Percentiles rank a stretch among this genome's conserved stretches.
These are phyloP conservation scores for Mythimna pallens DNA, from an alignment of 2,888 invertebrate genomes.

Conservation along the genomic window DNA sequence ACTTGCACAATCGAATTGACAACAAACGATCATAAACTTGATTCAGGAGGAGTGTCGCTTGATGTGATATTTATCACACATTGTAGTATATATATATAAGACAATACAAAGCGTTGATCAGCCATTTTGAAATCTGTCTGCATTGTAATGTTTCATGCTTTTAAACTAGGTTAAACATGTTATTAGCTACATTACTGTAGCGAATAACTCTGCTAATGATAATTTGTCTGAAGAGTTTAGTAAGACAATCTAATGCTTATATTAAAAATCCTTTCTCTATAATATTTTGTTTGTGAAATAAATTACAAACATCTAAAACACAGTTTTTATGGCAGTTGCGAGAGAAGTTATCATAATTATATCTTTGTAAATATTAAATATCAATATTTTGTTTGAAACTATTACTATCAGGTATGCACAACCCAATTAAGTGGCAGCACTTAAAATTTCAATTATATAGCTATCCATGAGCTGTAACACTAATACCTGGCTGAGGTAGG, in stretches of 20 bases:
- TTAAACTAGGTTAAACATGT: slow-evolving; percentile 27
- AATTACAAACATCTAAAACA: slow-evolving; percentile 28
- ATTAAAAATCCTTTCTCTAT: slow-evolving; percentile 24
- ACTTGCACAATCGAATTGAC: slow-evolving; percentile 18
- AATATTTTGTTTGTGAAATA: slow-evolving; percentile 41
- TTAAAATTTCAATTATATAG: slow-evolving; percentile 1
- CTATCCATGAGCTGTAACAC: neutral
- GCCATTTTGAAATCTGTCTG: slow-evolving; percentile 39
- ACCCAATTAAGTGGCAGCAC: slow-evolving; percentile 1
- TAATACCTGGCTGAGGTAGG: neutral
- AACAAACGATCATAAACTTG: slow-evolving; percentile 37
- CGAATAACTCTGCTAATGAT: slow-evolving; percentile 42
- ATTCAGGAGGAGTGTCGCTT: slow-evolving; percentile 27
- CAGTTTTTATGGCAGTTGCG: slow-evolving; percentile 36
- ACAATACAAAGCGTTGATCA: slow-evolving; percentile 39
- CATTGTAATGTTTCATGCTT: slow-evolving; percentile 18
- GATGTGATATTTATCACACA: slow-evolving; percentile 31
- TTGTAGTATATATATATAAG: neutral
- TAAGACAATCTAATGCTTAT: slow-evolving; percentile 3
- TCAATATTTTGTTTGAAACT: slow-evolving; percentile 9
- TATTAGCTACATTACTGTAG: slow-evolving; percentile 22
- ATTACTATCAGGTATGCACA: neutral
- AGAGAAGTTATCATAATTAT: slow-evolving; percentile 25
- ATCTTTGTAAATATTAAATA: slow-evolving; percentile 21
- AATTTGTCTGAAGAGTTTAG: slow-evolving; percentile 33